Conservation (phyloP, 2,113 vertebrate species). For the Oryzias curvinotus region DNA sequence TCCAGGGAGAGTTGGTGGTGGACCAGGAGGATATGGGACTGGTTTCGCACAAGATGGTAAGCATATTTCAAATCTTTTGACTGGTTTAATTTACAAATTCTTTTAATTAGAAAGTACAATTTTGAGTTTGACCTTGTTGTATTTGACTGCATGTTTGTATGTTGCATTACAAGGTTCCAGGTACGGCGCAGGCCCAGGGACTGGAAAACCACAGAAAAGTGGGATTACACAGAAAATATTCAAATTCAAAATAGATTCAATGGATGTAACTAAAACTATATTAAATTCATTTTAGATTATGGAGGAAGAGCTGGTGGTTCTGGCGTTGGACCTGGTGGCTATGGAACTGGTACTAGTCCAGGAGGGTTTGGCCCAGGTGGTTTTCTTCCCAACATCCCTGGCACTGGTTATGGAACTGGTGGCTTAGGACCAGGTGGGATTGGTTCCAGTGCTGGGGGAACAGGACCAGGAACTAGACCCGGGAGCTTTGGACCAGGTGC, state of each 20-base stretch:
- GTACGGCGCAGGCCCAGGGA: constrained; percentile 45
- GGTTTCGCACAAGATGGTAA: constrained; percentile 53
- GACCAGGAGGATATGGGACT: constrained; percentile 44
- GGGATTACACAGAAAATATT: constrained; percentile 13
- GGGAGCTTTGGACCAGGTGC: constrained; percentile 42
- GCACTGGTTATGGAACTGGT: constrained; percentile 34
- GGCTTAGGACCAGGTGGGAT: constrained; percentile 34
- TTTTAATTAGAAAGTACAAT: not conserved
- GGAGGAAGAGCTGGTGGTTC: constrained; percentile 48
- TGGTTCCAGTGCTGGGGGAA: constrained; percentile 14
- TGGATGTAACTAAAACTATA: not conserved
- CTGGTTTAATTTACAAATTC: not conserved
- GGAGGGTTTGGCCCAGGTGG: constrained; percentile 43
- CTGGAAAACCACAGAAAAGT: constrained; percentile 66
- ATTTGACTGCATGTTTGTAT: not conserved
- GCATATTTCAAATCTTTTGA: constrained; percentile 4
- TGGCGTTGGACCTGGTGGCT: constrained; percentile 41
- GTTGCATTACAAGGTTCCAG: constrained; percentile 45
- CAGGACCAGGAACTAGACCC: constrained; percentile 33
- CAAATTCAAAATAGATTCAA: constrained; percentile 10
- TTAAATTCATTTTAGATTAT: constrained; percentile 51
- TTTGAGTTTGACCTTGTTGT: not conserved
- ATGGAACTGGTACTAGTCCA: constrained; percentile 36
- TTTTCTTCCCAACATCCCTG: constrained; percentile 19
- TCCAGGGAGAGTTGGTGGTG: constrained; percentile 30